Percentiles rank a stretch among this genome's conserved stretches.
Conservation (phyloP, 53 echinoderm and acorn worm genomes). For the Actinopyga echinites region DNA sequence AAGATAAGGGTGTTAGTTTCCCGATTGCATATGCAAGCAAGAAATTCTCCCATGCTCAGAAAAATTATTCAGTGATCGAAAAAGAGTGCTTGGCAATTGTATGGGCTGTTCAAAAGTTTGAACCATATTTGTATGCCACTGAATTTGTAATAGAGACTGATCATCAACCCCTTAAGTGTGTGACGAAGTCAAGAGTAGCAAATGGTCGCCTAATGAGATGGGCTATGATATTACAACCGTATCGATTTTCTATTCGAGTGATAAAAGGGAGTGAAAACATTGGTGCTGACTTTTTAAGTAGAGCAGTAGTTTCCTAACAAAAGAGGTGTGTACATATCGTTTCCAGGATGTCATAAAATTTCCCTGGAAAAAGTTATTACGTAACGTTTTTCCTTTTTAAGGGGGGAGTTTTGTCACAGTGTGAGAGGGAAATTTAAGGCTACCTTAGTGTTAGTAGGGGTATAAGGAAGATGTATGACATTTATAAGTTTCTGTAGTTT, state of each 20-base stretch:
- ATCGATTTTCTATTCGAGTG: neutral
- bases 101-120: too few species aligned
- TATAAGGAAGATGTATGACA: too few species aligned
- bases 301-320: too few species aligned
- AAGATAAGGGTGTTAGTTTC: constrained; percentile 10
- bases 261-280: constrained; percentile 24
- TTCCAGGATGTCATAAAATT: neutral
- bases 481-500: too few species aligned
- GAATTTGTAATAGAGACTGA: too few species aligned
- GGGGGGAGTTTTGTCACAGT: neutral
- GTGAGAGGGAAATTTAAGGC: too few species aligned
- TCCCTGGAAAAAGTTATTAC: neutral
- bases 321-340: too few species aligned
- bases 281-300: constrained; percentile 38
- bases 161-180: constrained; percentile 31
- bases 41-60: constrained; percentile 19
- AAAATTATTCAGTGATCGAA: too few species aligned
- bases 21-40: constrained; percentile 54
- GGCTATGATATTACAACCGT: constrained; percentile 12
- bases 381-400: neutral
- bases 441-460: too few species aligned
- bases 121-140: too few species aligned
- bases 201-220: constrained; percentile 28
- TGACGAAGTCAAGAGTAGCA: constrained; percentile 24
- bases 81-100: constrained; percentile 9